Percentiles rank a stretch among this genome's conserved stretches.
Conservation (phyloP, 2,113 vertebrate genomes). For the Pterophyllum scalare region DNA sequence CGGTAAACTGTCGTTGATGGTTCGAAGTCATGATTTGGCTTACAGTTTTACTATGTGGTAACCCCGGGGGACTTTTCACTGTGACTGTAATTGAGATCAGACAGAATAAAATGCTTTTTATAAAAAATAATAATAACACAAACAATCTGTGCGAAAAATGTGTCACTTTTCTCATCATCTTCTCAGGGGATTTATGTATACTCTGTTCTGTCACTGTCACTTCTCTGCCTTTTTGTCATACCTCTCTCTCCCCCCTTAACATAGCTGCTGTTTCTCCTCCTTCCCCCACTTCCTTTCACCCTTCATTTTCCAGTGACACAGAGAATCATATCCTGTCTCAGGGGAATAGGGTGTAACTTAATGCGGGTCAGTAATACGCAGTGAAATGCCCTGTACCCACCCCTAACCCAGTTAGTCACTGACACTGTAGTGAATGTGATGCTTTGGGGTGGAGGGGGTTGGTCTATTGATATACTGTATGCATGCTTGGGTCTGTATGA, state of each 20-base stretch:
- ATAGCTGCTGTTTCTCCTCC: neutral
- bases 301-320: slow-evolving; percentile 57
- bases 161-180: slow-evolving; percentile 12
- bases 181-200: slow-evolving; percentile 10
- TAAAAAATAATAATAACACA: no score
- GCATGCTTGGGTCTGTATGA: slow-evolving; percentile 1
- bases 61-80: no score
- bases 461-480: slow-evolving; percentile 15
- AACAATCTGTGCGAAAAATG: neutral
- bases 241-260: neutral
- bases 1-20: no score
- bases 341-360: slow-evolving; percentile 53
- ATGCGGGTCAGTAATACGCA: slow-evolving; percentile 63
- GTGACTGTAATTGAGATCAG: neutral
- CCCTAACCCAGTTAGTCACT: slow-evolving; percentile 58
- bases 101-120: neutral
- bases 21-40: no score
- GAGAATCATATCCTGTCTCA: slow-evolving; percentile 57
- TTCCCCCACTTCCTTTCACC: slow-evolving; percentile 42
- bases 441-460: slow-evolving; percentile 1
- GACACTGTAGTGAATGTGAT: slow-evolving; percentile 8
- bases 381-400: slow-evolving; percentile 37
- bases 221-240: neutral
- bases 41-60: no score
- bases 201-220: neutral